Percentiles rank a stretch among this genome's conserved stretches.
Conservation (phyloP, 2,888 invertebrate species). For the Muschampia plurimacula region DNA sequence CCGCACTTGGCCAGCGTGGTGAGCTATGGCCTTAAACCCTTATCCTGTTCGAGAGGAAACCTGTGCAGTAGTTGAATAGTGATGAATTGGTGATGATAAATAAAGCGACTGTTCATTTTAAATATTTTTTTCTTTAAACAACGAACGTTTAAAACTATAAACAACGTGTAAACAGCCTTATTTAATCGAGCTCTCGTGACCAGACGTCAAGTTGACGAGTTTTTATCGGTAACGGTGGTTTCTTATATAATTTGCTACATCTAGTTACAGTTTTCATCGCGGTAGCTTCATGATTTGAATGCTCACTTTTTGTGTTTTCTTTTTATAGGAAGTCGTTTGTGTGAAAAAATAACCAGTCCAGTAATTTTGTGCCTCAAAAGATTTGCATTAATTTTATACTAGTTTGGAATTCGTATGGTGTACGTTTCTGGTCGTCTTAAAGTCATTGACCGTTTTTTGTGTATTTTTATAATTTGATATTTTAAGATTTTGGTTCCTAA, state of each 20-base stretch:
- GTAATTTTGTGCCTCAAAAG: neutral
- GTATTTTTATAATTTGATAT: too few species aligned
- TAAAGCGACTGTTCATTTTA: too few species aligned
- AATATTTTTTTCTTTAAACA: too few species aligned
- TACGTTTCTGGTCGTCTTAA: neutral
- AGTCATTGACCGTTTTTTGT: neutral
- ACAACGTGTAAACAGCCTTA: constrained; percentile 13
- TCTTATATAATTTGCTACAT: constrained; percentile 28
- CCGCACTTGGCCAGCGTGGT: too few species aligned
- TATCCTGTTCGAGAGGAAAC: too few species aligned
- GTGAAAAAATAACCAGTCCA: neutral
- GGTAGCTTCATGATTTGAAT: constrained; percentile 14
- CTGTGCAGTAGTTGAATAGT: too few species aligned
- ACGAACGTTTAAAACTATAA: neutral
- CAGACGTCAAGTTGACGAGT: constrained; percentile 18
- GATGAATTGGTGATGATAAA: too few species aligned
- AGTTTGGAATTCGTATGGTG: neutral
- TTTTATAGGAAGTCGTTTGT: constrained; percentile 6
- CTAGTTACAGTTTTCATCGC: constrained; percentile 33
- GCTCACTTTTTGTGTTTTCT: neutral
- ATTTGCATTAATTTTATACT: neutral
- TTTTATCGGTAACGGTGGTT: constrained; percentile 25
- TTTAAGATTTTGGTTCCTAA: too few species aligned
- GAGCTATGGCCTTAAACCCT: too few species aligned
- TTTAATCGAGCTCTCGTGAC: constrained; percentile 21